A percentile compares a stretch with the other conserved stretches of the same genome.
These are phyloP conservation scores for Tonatia bakeri DNA, from an alignment of 2,113 vertebrate genomes.

Conservation along the genomic window DNA sequence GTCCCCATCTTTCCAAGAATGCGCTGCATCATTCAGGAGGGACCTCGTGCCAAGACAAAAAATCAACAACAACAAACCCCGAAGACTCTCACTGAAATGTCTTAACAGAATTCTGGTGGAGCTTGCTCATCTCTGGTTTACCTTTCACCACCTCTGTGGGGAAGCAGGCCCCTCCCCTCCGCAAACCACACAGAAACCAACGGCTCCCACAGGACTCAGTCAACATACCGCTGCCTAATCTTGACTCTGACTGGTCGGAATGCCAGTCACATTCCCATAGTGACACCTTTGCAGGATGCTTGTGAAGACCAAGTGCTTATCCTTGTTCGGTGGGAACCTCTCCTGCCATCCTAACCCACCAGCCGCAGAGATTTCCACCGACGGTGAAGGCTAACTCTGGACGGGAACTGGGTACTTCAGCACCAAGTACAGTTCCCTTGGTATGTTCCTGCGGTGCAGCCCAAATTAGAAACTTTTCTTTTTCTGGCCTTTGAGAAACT, in stretches of 20 bases:
- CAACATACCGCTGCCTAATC: rapidly evolving
- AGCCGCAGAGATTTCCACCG: rapidly evolving
- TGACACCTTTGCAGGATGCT: neutral
- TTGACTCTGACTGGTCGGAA: neutral
- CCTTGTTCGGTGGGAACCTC: neutral
- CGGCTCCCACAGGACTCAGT: neutral
- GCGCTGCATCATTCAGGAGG: neutral
- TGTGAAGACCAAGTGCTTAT: neutral
- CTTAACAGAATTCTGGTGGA: neutral
- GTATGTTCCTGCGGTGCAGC: neutral
- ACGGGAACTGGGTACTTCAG: neutral
- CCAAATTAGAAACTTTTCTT: neutral
- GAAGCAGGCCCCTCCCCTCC: neutral
- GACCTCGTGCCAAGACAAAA: neutral
- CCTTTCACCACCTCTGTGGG: neutral
- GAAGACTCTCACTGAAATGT: neutral
- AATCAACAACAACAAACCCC: neutral
- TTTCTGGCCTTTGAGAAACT: neutral
- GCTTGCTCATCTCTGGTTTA: neutral
- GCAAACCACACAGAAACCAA: neutral
- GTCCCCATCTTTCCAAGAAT: neutral
- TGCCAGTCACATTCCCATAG: rapidly evolving
- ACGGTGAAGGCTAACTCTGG: neutral
- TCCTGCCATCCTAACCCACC: neutral
- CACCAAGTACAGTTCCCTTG: neutral